Base-by-base conservation (phyloP, 2,797 vertebrate species). In the Hylomyscus alleni region DNA sequence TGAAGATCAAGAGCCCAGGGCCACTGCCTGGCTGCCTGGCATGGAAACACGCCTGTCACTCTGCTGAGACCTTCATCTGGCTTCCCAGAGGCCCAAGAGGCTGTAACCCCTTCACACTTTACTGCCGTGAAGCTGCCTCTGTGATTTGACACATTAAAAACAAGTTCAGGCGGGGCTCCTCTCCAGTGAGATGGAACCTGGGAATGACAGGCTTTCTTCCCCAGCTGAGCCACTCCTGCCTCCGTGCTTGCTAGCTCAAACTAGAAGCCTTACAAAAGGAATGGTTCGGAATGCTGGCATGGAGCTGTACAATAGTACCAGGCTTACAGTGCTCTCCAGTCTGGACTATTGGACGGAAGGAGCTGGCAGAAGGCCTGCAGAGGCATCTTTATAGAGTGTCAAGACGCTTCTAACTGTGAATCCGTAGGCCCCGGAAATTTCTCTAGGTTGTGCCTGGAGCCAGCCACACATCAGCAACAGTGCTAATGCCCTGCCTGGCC, bases 71-170 rank as follows among this genome's bases (percentile, higher is more conserved):
- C 58, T 20, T 26, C 0, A 12, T 67, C 2, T 78, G 37, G 81
- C 50, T n/a, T 72, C 90, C 75, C 0, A n/a, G 73, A 47, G 67
- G 37, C 85, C 8, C 0, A 54, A 78, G 89, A 88, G 81, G 44
- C 89, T 34, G 93, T 52, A 62, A 90, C 97, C 97, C 96, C 95
- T 87, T 93, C 93, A 67, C 91, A 93, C 94, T 93, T 91, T 81
- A 87, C 65, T 95, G 97, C 95, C 0, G 13, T 67, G 72, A 93
- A 91, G 91, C 72, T 62, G 94, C 40, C 91, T 96, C n/a, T 69
- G 86, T 87, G 94, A 97, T 95, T 14, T 95, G 96, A 97, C 94
- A 95, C 94, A 78, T 97, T 97, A 95, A 96, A 95, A 97, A 87
- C 97, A 96, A 92, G 94, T 78, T 90, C 96, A 77, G 22, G 91